Conservation (phyloP, 1,140 invertebrate genomes). For the Aethina tumida region DNA sequence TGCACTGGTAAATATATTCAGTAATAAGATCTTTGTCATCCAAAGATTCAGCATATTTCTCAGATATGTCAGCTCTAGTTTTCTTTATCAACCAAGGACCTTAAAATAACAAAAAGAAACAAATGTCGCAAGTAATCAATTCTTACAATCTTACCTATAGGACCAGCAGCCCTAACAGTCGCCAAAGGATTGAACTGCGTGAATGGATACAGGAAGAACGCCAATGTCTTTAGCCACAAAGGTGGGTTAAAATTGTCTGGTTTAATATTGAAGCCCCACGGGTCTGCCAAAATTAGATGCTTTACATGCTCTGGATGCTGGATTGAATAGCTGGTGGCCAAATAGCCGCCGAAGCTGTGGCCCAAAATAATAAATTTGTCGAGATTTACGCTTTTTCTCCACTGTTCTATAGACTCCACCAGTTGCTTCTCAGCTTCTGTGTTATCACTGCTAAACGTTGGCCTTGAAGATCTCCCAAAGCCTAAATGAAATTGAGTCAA, state of each 20-base stretch:
- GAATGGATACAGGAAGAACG: slow-evolving; percentile 55
- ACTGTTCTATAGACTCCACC: slow-evolving; percentile 89
- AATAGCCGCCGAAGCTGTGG: slow-evolving; percentile 91
- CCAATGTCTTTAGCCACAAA: slow-evolving; percentile 58
- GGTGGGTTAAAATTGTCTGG: slow-evolving; percentile 55
- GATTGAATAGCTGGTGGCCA: slow-evolving; percentile 84
- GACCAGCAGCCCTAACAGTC: slow-evolving; percentile 80
- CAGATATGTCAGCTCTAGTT: slow-evolving; percentile 75
- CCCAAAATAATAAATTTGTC: slow-evolving; percentile 87
- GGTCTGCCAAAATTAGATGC: slow-evolving; percentile 90
- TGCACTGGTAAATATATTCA: slow-evolving; percentile 95
- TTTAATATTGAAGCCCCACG: slow-evolving; percentile 93
- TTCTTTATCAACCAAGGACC: slow-evolving; percentile 76
- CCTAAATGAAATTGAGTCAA: slow-evolving; percentile 41
- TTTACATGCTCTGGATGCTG: slow-evolving; percentile 74
- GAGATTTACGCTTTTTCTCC: slow-evolving; percentile 82
- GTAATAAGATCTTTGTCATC: slow-evolving; percentile 66
- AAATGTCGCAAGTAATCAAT: background rate
- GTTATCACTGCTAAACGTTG: slow-evolving; percentile 72
- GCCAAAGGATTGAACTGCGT: slow-evolving; percentile 87
- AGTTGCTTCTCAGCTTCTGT: slow-evolving; percentile 78
- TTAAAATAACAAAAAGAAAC: slow-evolving; percentile 31
- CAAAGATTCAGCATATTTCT: slow-evolving; percentile 66
- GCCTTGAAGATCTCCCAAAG: slow-evolving; percentile 88
- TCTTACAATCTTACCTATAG: slow-evolving; percentile 54